Evolutionary conservation across 2,797 vertebrate species (phyloP).

Genomic region (Muscicapa comitata): DNA sequence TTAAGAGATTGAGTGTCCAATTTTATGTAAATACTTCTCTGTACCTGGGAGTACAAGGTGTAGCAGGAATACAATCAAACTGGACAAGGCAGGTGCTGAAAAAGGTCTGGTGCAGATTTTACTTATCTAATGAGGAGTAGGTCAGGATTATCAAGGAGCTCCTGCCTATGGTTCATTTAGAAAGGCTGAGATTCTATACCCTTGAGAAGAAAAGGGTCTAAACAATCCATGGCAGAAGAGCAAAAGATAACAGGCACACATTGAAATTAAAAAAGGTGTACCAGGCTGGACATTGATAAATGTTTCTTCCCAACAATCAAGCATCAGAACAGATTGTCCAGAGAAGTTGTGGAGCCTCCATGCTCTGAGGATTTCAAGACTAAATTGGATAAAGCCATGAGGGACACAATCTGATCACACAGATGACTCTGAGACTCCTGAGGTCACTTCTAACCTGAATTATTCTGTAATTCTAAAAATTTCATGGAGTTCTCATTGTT

Average conservation of each 20-base stretch:
- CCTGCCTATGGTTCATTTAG: background rate
- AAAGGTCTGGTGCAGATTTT: background rate
- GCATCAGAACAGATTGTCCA: background rate
- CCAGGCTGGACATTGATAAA: background rate
- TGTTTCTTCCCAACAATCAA: background rate
- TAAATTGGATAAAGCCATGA: background rate
- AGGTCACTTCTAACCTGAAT: background rate
- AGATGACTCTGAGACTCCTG: background rate
- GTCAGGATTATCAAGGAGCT: background rate
- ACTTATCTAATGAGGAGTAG: background rate
- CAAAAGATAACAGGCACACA: background rate
- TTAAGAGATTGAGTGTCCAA: background rate
- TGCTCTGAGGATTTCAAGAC: background rate
- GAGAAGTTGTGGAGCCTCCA: background rate
- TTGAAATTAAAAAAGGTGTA: background rate
- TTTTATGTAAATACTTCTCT: background rate
- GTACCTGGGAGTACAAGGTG: background rate
- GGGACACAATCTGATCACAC: background rate
- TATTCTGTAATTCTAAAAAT: background rate
- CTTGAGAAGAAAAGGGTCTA: background rate
- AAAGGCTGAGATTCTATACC: background rate
- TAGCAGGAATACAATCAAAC: no score
- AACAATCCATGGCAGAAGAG: background rate
- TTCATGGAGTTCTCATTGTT: background rate
- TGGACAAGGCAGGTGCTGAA: background rate